A percentile compares a stretch with the other conserved stretches of the same genome.
phyloP scores from a whole-genome alignment of 1,140 invertebrate genomes.

The Bombus confusus region DNA sequence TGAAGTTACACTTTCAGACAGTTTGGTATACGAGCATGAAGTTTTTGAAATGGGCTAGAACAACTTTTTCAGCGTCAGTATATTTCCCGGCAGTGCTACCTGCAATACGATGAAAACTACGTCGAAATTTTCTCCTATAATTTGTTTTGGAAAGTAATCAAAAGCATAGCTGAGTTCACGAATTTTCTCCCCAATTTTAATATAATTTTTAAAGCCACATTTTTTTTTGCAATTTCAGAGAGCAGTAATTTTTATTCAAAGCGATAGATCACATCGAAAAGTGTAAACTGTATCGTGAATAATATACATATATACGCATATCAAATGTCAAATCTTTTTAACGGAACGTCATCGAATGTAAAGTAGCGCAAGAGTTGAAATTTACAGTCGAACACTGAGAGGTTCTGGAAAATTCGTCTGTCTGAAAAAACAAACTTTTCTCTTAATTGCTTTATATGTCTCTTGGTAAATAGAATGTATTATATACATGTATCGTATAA shows the following conservation, averaged over 20 bases:
- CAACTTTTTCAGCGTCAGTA: constrained; percentile 57
- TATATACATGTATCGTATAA: too few species aligned
- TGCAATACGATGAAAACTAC: constrained; percentile 54
- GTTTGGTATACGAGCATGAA: constrained; percentile 50
- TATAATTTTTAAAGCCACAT: neutral
- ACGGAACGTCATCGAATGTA: neutral
- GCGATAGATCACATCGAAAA: neutral
- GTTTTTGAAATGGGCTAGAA: constrained; percentile 47
- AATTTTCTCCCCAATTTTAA: neutral
- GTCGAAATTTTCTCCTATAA: constrained; percentile 50
- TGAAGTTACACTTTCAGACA: constrained; percentile 60
- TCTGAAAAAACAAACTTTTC: neutral
- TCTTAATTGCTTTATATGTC: neutral
- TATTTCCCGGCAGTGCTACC: constrained; percentile 32
- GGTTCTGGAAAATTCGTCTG: neutral
- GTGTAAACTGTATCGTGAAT: neutral
- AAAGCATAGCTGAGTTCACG: neutral
- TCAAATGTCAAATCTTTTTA: neutral
- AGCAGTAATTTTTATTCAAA: constrained; percentile 15
- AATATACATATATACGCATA: neutral
- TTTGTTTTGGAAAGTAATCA: constrained; percentile 52
- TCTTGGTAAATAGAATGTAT: neutral
- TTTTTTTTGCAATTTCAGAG: neutral
- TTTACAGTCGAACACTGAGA: neutral
- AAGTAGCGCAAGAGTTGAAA: neutral